Conservation (phyloP, 1,140 invertebrate species). For the Ips typographus region DNA sequence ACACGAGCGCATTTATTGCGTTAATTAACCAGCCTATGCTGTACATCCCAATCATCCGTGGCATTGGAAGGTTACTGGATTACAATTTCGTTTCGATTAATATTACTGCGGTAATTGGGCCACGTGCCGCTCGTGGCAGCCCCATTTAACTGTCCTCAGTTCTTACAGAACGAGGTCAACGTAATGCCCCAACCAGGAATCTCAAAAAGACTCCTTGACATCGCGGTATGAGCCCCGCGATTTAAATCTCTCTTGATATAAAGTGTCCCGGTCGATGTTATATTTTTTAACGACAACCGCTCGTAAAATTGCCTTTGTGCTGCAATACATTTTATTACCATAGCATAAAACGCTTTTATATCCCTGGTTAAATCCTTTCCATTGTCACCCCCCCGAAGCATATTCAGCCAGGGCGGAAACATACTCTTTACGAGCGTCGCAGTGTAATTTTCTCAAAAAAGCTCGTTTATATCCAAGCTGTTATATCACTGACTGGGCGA, state of each 20-base stretch:
- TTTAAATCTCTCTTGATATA: not conserved
- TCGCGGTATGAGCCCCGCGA: not conserved
- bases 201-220: not conserved
- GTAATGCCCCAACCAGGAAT: not conserved
- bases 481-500: not conserved
- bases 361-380: not conserved
- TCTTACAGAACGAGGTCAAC: not conserved
- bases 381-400: not conserved
- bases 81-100: slow-evolving; percentile 1
- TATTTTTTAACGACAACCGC: not conserved
- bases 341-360: not conserved
- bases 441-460: not conserved
- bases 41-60: not conserved
- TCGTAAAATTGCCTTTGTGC: not conserved
- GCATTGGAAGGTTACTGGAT: not conserved
- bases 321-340: not conserved
- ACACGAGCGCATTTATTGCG: not conserved
- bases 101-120: not conserved
- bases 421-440: not conserved
- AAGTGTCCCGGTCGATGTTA: not conserved
- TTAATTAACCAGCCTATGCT: not conserved
- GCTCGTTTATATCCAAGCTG: not conserved
- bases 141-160: not conserved
- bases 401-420: not conserved
- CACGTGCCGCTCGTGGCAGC: not conserved